Evolutionary conservation across 2,113 vertebrate species (phyloP).

Genomic region (Saguinus imperator): DNA sequence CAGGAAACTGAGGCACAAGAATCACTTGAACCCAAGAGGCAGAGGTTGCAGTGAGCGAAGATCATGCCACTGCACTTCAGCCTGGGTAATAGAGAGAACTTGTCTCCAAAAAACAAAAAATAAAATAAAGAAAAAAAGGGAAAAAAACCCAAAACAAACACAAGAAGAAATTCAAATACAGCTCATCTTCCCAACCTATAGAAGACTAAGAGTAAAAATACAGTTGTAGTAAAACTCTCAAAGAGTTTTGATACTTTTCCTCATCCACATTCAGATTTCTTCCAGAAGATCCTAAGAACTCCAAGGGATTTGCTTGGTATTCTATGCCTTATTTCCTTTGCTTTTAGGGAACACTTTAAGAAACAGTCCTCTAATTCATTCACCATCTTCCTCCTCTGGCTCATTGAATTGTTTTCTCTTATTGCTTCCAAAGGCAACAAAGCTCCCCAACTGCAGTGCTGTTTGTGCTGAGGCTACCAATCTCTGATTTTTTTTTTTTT

Average conservation of each 20-base stretch:
- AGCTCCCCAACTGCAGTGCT: neutral
- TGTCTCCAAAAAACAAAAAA: neutral
- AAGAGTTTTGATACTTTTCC: neutral
- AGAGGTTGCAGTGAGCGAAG: neutral
- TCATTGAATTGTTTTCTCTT: neutral
- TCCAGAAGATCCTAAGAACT: constrained; percentile 30
- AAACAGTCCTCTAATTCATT: neutral
- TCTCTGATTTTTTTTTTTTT: neutral
- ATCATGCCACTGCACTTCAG: neutral
- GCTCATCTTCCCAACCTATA: neutral
- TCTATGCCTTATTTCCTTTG: neutral
- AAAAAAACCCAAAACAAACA: neutral
- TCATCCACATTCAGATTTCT: neutral
- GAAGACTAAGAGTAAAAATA: constrained; percentile 31
- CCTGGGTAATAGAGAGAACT: neutral
- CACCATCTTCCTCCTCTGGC: neutral
- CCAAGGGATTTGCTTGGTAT: neutral
- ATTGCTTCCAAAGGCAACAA: neutral
- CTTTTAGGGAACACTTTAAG: neutral
- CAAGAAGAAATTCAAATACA: constrained; percentile 43
- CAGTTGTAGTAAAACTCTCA: neutral
- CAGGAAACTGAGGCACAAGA: neutral
- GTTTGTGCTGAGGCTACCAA: neutral
- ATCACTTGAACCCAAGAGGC: neutral
- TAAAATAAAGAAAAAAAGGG: neutral